A percentile compares a stretch with the other conserved stretches of the same genome.
These are phyloP conservation scores for Scyliorhinus canicula DNA, from an alignment of 2,797 vertebrate genomes.

Conservation along the genomic window DNA sequence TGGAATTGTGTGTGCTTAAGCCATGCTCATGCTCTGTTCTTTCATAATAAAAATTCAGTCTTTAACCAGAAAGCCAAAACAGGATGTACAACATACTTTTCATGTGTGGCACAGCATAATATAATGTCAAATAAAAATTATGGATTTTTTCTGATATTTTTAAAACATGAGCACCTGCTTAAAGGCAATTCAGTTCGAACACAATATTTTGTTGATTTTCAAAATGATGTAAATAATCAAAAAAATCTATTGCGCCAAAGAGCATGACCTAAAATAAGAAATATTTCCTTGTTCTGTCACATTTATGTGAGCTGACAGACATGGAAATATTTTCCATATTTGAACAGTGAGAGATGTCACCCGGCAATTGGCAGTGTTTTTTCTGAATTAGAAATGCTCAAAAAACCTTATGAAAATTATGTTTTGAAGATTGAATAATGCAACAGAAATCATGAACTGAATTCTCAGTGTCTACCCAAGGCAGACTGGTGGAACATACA, in stretches of 20 bases:
- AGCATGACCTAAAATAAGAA: slow-evolving; percentile 16
- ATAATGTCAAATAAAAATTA: neutral
- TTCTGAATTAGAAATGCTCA: slow-evolving; percentile 21
- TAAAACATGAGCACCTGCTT: neutral
- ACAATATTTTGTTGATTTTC: neutral
- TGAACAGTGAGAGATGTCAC: neutral
- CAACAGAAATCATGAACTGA: neutral
- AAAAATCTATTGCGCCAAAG: neutral
- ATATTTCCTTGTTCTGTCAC: neutral
- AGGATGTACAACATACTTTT: neutral
- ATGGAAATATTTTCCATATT: neutral
- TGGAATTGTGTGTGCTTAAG: slow-evolving; percentile 25
- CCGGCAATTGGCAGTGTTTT: neutral
- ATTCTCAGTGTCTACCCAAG: neutral
- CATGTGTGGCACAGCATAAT: neutral
- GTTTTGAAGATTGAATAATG: slow-evolving; percentile 26
- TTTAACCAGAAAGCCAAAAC: neutral
- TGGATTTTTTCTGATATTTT: slow-evolving; percentile 4
- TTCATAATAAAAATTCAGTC: slow-evolving; percentile 13
- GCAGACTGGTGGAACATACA: neutral
- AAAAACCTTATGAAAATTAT: slow-evolving; percentile 22
- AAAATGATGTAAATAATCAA: neutral
- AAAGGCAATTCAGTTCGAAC: neutral
- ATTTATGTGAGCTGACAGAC: neutral
- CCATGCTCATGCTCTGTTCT: neutral